Base-by-base conservation (phyloP, 2,888 invertebrate genomes). In the Cylindroiulus punctatus region DNA sequence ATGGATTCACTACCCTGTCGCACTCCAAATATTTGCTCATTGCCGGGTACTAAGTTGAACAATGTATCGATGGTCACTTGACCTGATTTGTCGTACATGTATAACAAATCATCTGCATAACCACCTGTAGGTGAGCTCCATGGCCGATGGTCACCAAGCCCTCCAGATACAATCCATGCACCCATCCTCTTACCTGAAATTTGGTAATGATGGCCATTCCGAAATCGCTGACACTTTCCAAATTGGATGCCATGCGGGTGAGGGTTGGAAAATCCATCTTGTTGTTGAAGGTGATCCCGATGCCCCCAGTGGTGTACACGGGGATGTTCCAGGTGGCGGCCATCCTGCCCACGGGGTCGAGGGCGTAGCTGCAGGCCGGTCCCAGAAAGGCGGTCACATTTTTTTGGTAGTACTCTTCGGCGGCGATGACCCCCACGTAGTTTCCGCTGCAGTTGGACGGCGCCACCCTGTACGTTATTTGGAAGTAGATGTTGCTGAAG, bases 191-290 rank as follows among this genome's bases (percentile, higher is more conserved):
- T 86, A 86, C 86, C 42, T 86, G 42, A 57, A 84, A 86, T 36
- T 47, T 83, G 26, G 40, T 42, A 17, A 86, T 40, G 17, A 86
- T 84, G 19, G 36, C 86, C 36, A 36, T 84, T 10, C 81, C 86
- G 26, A 86, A 86, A 22, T 86, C 86, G 26, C 84, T 84, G 42
- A 86, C 86, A 30, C 86, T 86, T 14, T 88, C 88, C 76, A 88
- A 81, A 19, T 88, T 88, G 84, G 88, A 88, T 0, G 88, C 88
- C 52, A 89, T 85, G 32, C 89, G 86, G 4, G 88, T 89, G 10
- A 89, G 84, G 0, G 89, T 88, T n/a, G 86, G 86, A 57, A 86
- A 86, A 42, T 86, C 86, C 22, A 84, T 81, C 84, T 89, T 89
- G 32, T 87, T 65, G 3, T 88, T 87, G 82, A 89, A 88, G 4